Conservation (phyloP, 2,888 invertebrate genomes). For the Meandrusa payeni region DNA sequence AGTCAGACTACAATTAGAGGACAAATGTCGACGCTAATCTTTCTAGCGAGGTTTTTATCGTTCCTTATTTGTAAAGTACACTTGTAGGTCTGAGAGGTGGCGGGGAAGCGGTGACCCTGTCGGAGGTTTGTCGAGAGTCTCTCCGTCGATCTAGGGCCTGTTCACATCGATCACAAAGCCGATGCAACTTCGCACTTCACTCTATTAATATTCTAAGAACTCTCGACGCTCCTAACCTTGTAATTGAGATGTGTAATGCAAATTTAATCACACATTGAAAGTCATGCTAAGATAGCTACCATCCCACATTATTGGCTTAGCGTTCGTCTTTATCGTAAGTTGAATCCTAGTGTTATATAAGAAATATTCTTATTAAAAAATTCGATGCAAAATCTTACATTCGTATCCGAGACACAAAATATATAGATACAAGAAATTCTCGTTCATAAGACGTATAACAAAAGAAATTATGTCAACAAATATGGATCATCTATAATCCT, state of each 20-base stretch:
- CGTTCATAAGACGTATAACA: too few species aligned
- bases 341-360: too few species aligned
- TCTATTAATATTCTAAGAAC: slow-evolving; percentile 30
- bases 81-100: slow-evolving; percentile 39
- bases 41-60: slow-evolving; percentile 45
- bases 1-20: neutral
- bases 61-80: slow-evolving; percentile 48
- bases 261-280: slow-evolving; percentile 23
- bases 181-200: slow-evolving; percentile 35
- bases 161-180: slow-evolving; percentile 38
- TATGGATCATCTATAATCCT: too few species aligned
- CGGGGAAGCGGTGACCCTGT: slow-evolving; percentile 41
- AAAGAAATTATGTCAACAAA: too few species aligned
- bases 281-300: too few species aligned
- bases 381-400: too few species aligned
- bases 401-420: too few species aligned
- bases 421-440: too few species aligned
- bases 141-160: slow-evolving; percentile 35
- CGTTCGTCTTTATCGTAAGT: too few species aligned
- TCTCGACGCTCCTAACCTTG: slow-evolving; percentile 24
- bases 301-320: too few species aligned
- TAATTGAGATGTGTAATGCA: slow-evolving; percentile 18
- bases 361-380: too few species aligned
- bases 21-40: slow-evolving; percentile 17
- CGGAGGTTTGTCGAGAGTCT: slow-evolving; percentile 28